Percentiles rank a stretch among this genome's conserved stretches.
phyloP scores from a whole-genome alignment of 2,113 vertebrate species.

The Dasypus novemcinctus region DNA sequence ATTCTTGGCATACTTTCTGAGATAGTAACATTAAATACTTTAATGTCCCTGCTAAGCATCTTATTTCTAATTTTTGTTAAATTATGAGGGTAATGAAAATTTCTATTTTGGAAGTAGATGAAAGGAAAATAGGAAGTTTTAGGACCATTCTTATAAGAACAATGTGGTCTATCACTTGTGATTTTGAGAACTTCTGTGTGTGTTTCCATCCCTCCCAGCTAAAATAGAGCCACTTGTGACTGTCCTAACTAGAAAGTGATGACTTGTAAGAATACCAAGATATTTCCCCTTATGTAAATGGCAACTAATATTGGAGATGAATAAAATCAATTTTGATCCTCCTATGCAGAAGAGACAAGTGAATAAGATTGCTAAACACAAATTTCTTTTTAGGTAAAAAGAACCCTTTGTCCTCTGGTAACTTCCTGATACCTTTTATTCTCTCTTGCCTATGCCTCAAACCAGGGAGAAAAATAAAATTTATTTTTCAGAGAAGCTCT shows the following conservation, averaged over 20 bases:
- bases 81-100: neutral
- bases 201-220: neutral
- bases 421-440: neutral
- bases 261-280: neutral
- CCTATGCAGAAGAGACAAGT: neutral
- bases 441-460: neutral
- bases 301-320: neutral
- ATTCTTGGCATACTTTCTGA: neutral
- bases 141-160: neutral
- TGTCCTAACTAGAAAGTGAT: neutral
- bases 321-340: neutral
- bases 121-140: neutral
- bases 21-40: neutral
- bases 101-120: constrained; percentile 40
- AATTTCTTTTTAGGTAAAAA: neutral
- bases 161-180: neutral
- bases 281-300: neutral
- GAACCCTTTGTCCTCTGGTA: neutral
- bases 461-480: neutral
- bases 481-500: neutral
- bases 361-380: neutral
- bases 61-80: constrained; percentile 41
- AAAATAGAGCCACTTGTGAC: neutral
- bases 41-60: constrained; percentile 31
- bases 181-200: neutral